Conservation (phyloP, 2,888 invertebrate species). For the Syrphus vitripennis region DNA sequence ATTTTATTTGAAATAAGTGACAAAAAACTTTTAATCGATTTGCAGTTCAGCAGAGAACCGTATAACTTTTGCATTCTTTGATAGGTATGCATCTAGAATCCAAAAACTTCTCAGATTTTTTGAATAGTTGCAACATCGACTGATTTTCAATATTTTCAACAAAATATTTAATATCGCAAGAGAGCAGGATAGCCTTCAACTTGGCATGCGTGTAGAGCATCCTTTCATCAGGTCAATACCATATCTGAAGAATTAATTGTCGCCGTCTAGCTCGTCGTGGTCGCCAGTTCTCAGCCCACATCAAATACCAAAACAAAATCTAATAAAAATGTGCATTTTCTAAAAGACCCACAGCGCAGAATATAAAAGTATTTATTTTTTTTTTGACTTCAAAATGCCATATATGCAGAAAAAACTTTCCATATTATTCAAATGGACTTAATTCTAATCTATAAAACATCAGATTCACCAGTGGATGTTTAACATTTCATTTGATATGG, state of each 20-base stretch:
- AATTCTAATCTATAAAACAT: constrained; percentile 63
- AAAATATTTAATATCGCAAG: too few species aligned
- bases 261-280: not conserved
- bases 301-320: too few species aligned
- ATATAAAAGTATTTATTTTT: not conserved
- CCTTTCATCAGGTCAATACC: constrained; percentile 18
- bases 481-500: constrained; percentile 47
- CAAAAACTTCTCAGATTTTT: too few species aligned
- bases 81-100: too few species aligned
- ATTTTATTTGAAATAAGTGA: too few species aligned
- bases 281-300: not conserved
- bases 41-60: too few species aligned
- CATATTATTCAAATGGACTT: constrained; percentile 45
- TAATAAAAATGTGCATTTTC: constrained; percentile 48
- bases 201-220: constrained; percentile 53
- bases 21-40: too few species aligned
- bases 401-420: constrained; percentile 49
- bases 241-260: constrained; percentile 4
- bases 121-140: too few species aligned
- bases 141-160: too few species aligned
- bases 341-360: not conserved
- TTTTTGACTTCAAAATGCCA: constrained; percentile 17
- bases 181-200: constrained; percentile 66
- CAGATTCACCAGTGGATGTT: constrained; percentile 37
- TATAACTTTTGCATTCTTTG: too few species aligned